Conservation (phyloP, 2,797 vertebrate genomes). For the Kryptolebias ocellatus region DNA sequence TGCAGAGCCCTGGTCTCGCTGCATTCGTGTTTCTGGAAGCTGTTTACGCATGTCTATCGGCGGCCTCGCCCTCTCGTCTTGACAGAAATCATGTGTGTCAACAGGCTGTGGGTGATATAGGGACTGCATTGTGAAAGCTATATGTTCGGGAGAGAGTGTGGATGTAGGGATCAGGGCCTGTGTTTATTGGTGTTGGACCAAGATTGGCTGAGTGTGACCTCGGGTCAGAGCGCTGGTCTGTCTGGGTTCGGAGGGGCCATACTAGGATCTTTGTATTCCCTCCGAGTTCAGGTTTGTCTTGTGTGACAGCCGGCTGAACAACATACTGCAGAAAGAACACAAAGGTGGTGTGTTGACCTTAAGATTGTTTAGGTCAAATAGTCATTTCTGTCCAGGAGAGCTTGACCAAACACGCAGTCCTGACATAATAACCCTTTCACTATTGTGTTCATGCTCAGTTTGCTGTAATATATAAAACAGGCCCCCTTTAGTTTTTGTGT, state of each 20-base stretch:
- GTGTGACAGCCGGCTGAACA: constrained; percentile 37
- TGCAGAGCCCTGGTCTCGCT: too few relatives aligned
- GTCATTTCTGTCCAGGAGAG: constrained; percentile 27
- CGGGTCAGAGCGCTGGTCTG: constrained; percentile 61
- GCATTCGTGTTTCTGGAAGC: constrained; percentile 60
- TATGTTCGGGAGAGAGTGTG: constrained; percentile 39
- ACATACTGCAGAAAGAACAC: constrained; percentile 37
- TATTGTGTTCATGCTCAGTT: constrained; percentile 30
- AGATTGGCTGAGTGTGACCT: constrained; percentile 65
- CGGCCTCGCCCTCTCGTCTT: constrained; percentile 28
- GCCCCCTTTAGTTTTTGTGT: constrained; percentile 39
- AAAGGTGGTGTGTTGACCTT: constrained; percentile 51
- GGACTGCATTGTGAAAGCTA: constrained; percentile 46
- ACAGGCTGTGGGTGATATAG: constrained; percentile 27
- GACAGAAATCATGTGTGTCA: constrained; percentile 54
- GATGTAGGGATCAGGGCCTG: constrained; percentile 54
- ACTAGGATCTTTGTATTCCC: constrained; percentile 63
- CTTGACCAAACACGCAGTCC: constrained; percentile 31
- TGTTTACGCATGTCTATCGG: constrained; percentile 74
- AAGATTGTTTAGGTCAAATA: constrained; percentile 60
- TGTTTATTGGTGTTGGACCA: constrained; percentile 74
- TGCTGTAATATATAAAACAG: constrained; percentile 25
- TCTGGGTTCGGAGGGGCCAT: constrained; percentile 46
- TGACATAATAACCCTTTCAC: constrained; percentile 32
- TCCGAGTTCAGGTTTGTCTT: constrained; percentile 33